Evolutionary conservation across 2,797 vertebrate genomes (phyloP).

Genomic region (Oryzias sinensis): DNA sequence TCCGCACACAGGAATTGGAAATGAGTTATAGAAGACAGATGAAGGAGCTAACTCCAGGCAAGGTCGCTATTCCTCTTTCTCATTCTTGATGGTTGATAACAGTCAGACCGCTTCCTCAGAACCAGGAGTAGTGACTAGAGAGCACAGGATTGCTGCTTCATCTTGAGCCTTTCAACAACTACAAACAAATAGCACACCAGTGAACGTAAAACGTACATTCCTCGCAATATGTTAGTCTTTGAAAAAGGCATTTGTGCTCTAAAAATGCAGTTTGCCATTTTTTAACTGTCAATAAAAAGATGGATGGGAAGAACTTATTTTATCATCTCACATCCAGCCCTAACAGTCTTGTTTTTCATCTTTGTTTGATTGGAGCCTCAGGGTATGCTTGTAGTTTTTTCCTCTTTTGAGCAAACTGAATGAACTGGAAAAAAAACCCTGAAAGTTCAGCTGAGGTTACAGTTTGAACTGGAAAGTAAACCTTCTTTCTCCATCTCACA

Average conservation of each 20-base stretch:
- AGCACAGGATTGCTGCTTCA: conserved; percentile 58
- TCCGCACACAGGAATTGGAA: conserved; percentile 71
- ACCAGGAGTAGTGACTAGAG: conserved; percentile 61
- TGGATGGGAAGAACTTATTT: conserved; percentile 14
- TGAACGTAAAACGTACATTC: conserved; percentile 32
- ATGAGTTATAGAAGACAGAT: conserved; percentile 96
- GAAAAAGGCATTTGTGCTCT: conserved; percentile 11
- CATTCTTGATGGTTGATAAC: conserved; percentile 59
- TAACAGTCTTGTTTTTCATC: conserved; percentile 27
- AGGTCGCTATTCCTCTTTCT: conserved; percentile 51
- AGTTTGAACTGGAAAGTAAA: conserved; percentile 36
- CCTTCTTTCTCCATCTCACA: conserved; percentile 18
- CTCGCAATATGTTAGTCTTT: conserved; percentile 21
- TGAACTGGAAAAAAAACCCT: conserved; percentile 26
- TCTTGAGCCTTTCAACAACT: conserved; percentile 45
- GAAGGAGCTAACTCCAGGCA: conserved; percentile 87
- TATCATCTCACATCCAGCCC: conserved; percentile 15
- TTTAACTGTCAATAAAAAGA: conserved; percentile 4
- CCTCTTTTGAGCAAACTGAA: conserved; percentile 26
- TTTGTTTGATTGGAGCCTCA: conserved; percentile 37
- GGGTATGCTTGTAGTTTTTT: conserved; percentile 44
- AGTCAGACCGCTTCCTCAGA: conserved; percentile 63
- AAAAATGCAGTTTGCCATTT: conserved; percentile 7
- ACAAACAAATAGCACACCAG: conserved; percentile 53
- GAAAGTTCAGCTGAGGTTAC: conserved; percentile 52